A percentile compares a stretch with the other conserved stretches of the same genome.
phyloP scores from a whole-genome alignment of 1,140 invertebrate genomes.

The Gryllus bimaculatus region DNA sequence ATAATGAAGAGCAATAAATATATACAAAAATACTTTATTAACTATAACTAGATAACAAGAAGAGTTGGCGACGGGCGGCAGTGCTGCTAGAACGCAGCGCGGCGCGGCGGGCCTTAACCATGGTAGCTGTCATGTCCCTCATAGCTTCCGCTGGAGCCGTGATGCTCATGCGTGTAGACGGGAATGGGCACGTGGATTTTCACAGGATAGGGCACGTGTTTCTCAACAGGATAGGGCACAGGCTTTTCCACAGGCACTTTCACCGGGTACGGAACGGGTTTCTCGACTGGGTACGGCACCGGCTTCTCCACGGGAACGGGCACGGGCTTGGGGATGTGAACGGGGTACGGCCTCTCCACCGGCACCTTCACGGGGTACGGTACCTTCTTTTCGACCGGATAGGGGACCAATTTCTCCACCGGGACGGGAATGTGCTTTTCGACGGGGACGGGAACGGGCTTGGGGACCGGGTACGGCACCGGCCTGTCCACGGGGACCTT shows the following conservation, averaged over 20 bases:
- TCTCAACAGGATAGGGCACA: slow-evolving; percentile 11
- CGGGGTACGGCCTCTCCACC: slow-evolving; percentile 15
- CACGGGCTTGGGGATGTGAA: slow-evolving; percentile 37
- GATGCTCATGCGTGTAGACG: not conserved
- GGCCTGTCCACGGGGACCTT: slow-evolving; percentile 50
- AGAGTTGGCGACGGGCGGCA: too few relatives aligned
- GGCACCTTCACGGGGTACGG: slow-evolving; percentile 13
- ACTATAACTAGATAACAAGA: too few relatives aligned
- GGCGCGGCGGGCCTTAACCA: not conserved
- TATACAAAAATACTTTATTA: too few relatives aligned
- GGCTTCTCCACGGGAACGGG: slow-evolving; percentile 41
- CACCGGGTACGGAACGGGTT: slow-evolving; percentile 43
- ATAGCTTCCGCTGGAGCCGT: not conserved
- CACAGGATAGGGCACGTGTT: slow-evolving; percentile 8
- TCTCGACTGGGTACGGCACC: slow-evolving; percentile 31
- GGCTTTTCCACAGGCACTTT: slow-evolving; percentile 24
- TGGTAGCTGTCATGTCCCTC: not conserved
- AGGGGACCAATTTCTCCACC: not conserved
- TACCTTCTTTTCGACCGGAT: not conserved
- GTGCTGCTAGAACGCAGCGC: too few relatives aligned
- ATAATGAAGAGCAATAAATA: too few relatives aligned
- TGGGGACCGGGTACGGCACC: slow-evolving; percentile 47
- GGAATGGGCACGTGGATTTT: slow-evolving; percentile 9
- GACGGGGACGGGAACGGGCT: slow-evolving; percentile 41
- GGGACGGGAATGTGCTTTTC: slow-evolving; percentile 42